These are phyloP conservation scores for Virgularia gustaviana DNA, from an alignment of 92 coral and sea anemone genomes.

Conservation along the genomic window DNA sequence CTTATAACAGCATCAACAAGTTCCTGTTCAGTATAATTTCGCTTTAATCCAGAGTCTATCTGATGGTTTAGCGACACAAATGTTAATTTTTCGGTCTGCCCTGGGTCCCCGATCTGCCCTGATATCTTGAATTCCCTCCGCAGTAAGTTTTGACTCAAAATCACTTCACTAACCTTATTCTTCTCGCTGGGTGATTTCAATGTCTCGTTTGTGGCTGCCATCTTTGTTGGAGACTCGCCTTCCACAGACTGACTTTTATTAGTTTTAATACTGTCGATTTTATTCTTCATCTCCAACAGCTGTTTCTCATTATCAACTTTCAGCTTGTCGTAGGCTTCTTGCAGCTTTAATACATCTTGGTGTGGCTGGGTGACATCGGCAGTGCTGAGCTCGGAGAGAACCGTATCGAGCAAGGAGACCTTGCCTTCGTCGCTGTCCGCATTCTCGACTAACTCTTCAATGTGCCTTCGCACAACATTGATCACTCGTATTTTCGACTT, in stretches of 20 bases:
- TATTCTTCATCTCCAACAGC: conserved; percentile 14
- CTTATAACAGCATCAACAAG: conserved; percentile 49
- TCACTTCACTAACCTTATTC: no score
- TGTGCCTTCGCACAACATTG: not conserved
- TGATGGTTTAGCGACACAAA: conserved; percentile 31
- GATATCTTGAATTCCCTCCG: conserved; percentile 14
- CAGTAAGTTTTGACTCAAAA: conserved; percentile 10
- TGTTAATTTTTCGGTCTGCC: conserved; percentile 39
- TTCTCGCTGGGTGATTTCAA: not conserved
- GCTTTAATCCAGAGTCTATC: conserved; percentile 42
- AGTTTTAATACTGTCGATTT: not conserved
- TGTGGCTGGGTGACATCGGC: not conserved
- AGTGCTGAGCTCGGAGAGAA: conserved; percentile 5
- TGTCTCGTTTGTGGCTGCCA: no score
- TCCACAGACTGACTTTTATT: not conserved
- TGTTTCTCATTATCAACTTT: not conserved
- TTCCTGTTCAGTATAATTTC: conserved; percentile 40
- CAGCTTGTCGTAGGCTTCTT: conserved; percentile 8
- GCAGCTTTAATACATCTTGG: conserved; percentile 2
- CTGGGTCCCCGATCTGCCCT: conserved; percentile 53
- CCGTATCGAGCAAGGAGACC: not conserved
- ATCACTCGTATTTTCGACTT: not conserved
- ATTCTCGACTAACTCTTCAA: conserved; percentile 13
- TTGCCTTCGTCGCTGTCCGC: not conserved
- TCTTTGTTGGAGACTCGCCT: not conserved